Conservation (phyloP, 2,888 invertebrate species). For the Cyclophora albipunctata region DNA sequence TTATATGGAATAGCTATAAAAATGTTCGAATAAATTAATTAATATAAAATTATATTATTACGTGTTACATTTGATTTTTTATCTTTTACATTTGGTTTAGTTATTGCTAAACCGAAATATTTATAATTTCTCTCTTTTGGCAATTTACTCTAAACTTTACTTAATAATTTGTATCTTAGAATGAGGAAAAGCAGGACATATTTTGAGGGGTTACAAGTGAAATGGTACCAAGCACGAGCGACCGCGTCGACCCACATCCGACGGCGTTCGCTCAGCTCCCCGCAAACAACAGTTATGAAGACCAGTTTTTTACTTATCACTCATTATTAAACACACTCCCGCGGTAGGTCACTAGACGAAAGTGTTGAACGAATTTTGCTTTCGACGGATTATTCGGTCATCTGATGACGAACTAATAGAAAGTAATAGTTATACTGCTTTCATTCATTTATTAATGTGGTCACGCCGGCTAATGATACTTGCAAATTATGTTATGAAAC, state of each 20-base stretch:
- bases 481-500: background rate
- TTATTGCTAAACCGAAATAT: no score
- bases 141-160: no score
- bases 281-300: conserved; percentile 57
- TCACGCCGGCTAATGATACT: no score
- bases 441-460: conserved; percentile 26
- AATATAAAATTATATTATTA: no score
- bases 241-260: conserved; percentile 51
- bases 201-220: no score
- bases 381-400: conserved; percentile 54
- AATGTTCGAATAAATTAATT: no score
- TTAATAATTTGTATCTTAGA: no score
- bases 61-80: no score
- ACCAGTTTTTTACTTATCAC: conserved; percentile 59
- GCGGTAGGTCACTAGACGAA: conserved; percentile 62
- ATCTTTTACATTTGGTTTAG: no score
- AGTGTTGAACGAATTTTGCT: conserved; percentile 71
- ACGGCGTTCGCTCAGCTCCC: conserved; percentile 24
- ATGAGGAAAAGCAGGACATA: no score
- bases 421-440: conserved; percentile 55
- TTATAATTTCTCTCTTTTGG: no score
- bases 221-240: background rate
- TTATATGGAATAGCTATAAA: no score
- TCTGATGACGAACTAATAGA: conserved; percentile 48
- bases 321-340: conserved; percentile 40